Conservation (phyloP, 2,888 invertebrate genomes). For the Coremacera marginata region DNA sequence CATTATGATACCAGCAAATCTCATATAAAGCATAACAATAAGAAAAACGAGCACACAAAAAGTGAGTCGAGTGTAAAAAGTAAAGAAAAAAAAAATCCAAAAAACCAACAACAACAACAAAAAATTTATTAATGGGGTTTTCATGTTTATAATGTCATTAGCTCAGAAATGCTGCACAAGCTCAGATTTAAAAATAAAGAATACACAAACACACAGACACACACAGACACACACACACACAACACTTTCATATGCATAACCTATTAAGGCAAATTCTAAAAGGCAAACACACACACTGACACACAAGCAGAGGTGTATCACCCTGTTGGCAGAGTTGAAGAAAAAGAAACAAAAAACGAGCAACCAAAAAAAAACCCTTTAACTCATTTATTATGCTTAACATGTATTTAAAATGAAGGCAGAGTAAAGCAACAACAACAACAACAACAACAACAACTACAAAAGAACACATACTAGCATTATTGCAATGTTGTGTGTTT, state of each 20-base stretch:
- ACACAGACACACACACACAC: background rate
- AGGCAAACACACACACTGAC: background rate
- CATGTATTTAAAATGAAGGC: background rate
- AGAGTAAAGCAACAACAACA: background rate
- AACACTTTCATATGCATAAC: background rate
- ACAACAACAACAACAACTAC: background rate
- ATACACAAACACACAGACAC: background rate
- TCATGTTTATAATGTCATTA: constrained; percentile 54
- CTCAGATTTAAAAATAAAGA: background rate
- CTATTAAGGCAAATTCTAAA: background rate
- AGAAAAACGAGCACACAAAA: no score
- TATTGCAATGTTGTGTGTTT: constrained; percentile 8
- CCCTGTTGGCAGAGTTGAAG: no score
- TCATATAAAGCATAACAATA: no score
- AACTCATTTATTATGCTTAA: background rate
- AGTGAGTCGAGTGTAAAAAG: no score
- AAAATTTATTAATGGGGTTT: constrained; percentile 53
- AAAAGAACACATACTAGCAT: background rate
- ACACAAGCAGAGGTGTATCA: background rate
- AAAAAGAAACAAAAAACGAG: background rate
- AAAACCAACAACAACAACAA: background rate
- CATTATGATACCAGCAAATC: background rate
- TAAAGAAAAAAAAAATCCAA: background rate
- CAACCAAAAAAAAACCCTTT: background rate
- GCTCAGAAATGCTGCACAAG: constrained; percentile 22